A percentile compares a stretch with the other conserved stretches of the same genome.
phyloP scores from a whole-genome alignment of 2,113 vertebrate genomes.

The Cyanoramphus novaezelandiae region DNA sequence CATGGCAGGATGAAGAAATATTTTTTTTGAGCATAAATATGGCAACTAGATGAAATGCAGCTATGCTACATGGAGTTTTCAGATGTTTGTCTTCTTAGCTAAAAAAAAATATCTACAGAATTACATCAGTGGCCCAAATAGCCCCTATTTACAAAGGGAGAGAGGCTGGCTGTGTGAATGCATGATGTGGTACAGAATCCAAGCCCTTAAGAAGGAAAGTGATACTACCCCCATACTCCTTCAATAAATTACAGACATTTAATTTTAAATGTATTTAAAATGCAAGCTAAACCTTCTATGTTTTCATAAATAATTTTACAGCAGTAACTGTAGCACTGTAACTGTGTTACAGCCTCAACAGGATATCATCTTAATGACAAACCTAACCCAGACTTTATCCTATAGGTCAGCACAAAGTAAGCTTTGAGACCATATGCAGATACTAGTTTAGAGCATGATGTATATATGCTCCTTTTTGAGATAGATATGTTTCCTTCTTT shows the following conservation, averaged over 20 bases:
- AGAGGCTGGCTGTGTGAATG: not conserved
- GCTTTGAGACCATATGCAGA: not conserved
- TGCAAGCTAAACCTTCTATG: not conserved
- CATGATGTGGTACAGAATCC: not conserved
- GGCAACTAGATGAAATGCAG: slow-evolving; percentile 23
- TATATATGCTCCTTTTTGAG: not conserved
- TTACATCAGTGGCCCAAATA: not conserved
- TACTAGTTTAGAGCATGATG: not conserved
- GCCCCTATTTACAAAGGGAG: not conserved
- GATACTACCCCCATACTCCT: not conserved
- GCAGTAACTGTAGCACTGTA: not conserved
- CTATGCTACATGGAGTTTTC: not conserved
- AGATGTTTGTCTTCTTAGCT: not conserved
- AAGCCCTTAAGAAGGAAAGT: not conserved
- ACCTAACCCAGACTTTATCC: not conserved
- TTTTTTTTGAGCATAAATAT: slow-evolving; percentile 43
- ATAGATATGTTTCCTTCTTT: not conserved
- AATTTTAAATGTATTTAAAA: not conserved
- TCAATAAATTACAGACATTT: not conserved
- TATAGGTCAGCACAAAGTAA: not conserved
- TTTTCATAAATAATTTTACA: not conserved
- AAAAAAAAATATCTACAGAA: not conserved
- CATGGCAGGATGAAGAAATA: not conserved
- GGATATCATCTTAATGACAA: not conserved
- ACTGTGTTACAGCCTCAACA: not conserved